Percentiles rank a stretch among this genome's conserved stretches.
phyloP scores from a whole-genome alignment of 2,888 invertebrate genomes.

The Elegia similella region DNA sequence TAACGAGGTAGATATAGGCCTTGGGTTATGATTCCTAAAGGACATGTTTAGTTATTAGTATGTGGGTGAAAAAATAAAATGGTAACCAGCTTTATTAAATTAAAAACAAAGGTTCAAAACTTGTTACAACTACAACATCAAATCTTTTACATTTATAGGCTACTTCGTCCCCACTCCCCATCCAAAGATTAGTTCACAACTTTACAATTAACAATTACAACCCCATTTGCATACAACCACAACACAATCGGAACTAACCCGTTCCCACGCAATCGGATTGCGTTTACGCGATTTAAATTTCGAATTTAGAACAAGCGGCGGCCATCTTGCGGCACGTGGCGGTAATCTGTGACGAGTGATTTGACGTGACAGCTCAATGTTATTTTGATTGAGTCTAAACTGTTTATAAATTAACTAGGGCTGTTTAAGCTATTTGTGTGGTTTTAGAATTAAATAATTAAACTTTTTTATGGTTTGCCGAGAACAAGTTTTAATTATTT shows the following conservation, averaged over 20 bases:
- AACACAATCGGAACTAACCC: constrained; percentile 25
- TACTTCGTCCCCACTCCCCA: no score
- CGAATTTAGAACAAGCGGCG: constrained; percentile 11
- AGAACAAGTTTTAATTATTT: no score
- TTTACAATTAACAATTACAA: background rate
- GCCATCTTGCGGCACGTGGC: constrained; percentile 8
- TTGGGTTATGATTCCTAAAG: no score
- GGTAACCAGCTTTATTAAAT: no score
- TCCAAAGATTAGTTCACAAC: background rate
- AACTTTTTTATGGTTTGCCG: no score
- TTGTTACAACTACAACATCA: no score
- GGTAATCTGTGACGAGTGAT: background rate
- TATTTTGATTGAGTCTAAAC: background rate
- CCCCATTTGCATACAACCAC: background rate
- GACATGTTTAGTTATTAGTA: no score
- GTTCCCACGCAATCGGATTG: constrained; percentile 20
- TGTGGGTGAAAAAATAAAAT: no score
- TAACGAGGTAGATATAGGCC: no score
- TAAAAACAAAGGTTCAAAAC: no score
- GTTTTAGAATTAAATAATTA: background rate
- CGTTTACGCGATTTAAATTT: constrained; percentile 12
- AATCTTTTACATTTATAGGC: no score
- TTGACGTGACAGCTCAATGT: constrained; percentile 5
- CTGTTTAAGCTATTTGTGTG: background rate
- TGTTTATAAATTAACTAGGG: background rate